phyloP scores from a whole-genome alignment of 2,113 vertebrate genomes.

The Hemiscyllium ocellatum region DNA sequence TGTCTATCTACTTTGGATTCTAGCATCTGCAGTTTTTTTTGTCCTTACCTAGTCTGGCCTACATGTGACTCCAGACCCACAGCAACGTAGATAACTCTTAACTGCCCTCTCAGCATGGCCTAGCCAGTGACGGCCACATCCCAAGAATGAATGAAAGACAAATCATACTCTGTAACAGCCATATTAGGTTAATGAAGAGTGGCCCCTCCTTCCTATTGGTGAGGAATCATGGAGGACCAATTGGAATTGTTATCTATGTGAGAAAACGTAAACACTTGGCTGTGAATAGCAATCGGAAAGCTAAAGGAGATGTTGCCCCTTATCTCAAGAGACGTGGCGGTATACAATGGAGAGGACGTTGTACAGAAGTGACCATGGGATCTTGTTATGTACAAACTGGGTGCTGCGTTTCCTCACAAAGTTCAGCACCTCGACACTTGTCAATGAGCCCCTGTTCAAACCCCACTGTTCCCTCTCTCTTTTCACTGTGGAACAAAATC shows the following conservation, averaged over 20 bases:
- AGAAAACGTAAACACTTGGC: neutral
- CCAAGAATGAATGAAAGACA: no score
- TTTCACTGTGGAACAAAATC: neutral
- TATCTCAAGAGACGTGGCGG: neutral
- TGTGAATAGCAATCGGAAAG: neutral
- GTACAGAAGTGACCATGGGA: neutral
- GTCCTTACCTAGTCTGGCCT: no score
- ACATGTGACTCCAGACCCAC: no score
- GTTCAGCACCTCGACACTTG: neutral
- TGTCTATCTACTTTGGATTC: no score
- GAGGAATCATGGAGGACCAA: neutral
- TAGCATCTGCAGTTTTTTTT: no score
- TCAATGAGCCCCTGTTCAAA: neutral
- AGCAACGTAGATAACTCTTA: no score
- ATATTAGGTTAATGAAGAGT: neutral
- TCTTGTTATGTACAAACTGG: neutral
- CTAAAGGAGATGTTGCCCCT: neutral
- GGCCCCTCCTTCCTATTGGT: neutral
- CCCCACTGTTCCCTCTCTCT: neutral
- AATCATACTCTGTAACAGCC: neutral
- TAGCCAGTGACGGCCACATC: no score
- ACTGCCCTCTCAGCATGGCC: no score
- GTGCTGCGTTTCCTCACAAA: neutral
- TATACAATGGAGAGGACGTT: neutral
- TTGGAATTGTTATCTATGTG: neutral